Evolutionary conservation across 2,113 vertebrate genomes (phyloP), one percentile per base, ranked within the genome.

Genomic region (Phyllopteryx taeniolatus): DNA sequence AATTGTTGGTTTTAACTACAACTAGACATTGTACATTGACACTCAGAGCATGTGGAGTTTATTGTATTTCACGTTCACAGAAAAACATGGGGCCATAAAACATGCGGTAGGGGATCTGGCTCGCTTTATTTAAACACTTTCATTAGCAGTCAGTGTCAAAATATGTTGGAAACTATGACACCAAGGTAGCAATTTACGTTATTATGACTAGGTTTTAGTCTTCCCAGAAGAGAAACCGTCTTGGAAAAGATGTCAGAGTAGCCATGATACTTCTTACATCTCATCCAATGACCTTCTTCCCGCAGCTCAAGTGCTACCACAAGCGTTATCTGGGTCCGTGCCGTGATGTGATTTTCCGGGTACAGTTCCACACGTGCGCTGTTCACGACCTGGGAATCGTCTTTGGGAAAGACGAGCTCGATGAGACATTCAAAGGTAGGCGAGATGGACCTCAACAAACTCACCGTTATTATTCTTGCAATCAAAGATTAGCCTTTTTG

Each of bases 331-430:
- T 92, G 22, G 96, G 94, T 81, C 93, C 96, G 0, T 94, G 94
- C 47, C 92, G 96, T 1, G 98, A 99, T 0, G 95, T 98, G 69
- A 95, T 99, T 56, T 99, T 99, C 92, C 92, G 96, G 0, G 96
- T 98, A 72, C 98, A 99, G 92, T 99, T 99, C 82, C 97, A 99
- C 83, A 99, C 98, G 0, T 99, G 97, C 0, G 96, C 96, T 0
- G 94, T 99, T 73, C 98, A 99, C 0, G 96, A 99, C 80, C 92
- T 99, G 31, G 95, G 94, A 0, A 86, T 99, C 0, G 93, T 98
- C 71, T 98, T 99, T 74, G 96, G 95, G 73, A 99, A 99, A 78
- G 95, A 97, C 12, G 96, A 99, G 84, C 91, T 99, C 1, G 98
- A 99, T 3, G 96, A 97, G 71, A 98, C 97, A 12, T 99, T 97